Percentiles rank a stretch among this genome's conserved stretches.
phyloP scores from a whole-genome alignment of 2,113 vertebrate genomes.

The Puntigrus tetrazona region DNA sequence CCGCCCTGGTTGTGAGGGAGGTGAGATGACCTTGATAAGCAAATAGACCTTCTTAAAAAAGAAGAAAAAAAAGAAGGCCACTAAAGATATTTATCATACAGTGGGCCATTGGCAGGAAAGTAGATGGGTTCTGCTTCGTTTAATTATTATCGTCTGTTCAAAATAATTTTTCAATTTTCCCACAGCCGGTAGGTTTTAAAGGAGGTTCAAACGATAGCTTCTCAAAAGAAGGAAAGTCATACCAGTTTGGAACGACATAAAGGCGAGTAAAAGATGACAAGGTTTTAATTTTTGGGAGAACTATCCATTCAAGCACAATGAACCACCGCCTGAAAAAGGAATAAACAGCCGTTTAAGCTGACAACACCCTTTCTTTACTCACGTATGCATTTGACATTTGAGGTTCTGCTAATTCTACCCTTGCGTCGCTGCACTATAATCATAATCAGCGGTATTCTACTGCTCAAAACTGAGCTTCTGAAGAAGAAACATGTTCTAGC shows the following conservation, averaged over 20 bases:
- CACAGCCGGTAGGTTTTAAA: neutral
- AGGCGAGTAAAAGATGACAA: neutral
- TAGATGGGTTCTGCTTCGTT: slow-evolving; percentile 52
- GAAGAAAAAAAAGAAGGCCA: slow-evolving; percentile 31
- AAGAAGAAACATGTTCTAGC: slow-evolving; percentile 19
- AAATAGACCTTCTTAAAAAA: slow-evolving; percentile 56
- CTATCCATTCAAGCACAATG: neutral
- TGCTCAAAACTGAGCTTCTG: neutral
- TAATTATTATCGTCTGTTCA: slow-evolving; percentile 49
- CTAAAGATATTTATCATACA: slow-evolving; percentile 61
- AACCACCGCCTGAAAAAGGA: neutral
- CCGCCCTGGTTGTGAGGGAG: slow-evolving; percentile 44
- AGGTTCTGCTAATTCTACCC: slow-evolving; percentile 13
- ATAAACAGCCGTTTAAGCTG: neutral
- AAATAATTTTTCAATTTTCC: neutral
- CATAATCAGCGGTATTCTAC: slow-evolving; percentile 35
- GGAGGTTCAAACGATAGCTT: neutral
- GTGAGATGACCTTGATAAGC: slow-evolving; percentile 66
- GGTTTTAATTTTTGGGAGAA: neutral
- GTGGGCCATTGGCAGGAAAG: slow-evolving; percentile 49
- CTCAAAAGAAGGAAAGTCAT: neutral
- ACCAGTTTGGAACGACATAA: neutral
- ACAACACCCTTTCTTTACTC: neutral
- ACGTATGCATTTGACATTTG: slow-evolving; percentile 8
- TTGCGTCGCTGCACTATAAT: slow-evolving; percentile 11